Base-by-base conservation (phyloP, 2,797 vertebrate genomes). In the Simalia tracyae region DNA sequence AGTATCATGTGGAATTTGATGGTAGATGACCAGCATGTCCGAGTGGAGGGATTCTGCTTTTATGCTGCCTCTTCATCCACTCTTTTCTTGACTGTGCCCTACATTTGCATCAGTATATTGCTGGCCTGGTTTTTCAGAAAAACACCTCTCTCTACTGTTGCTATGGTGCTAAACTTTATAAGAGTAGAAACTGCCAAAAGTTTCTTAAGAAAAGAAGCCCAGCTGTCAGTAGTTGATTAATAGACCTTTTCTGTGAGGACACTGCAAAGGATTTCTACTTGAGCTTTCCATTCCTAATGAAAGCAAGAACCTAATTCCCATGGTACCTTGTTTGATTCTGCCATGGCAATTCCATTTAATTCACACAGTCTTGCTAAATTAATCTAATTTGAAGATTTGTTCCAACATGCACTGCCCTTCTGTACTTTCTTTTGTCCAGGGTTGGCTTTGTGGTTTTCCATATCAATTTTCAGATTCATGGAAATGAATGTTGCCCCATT, bases 331-430 rank as follows among this genome's bases (percentile, higher is more conserved):
- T 90, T 84, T 88, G 72, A 92, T 72, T 92, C 3, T 36, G 86
- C 86, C 88, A 2, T 64, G 88, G 91, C 90, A 31, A 17, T 14
- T 31, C 88, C 31, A 84, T 84, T 92, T 92, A 87, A 87, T 92
- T 90, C 89, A 92, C 57, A 4, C 46, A 87, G 92, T 89, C 54
- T 91, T 84, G 81, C 86, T 88, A 94, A 93, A 92, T 46, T 57
- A 56, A 90, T 8, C 59, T 68, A 93, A 93, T 0, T 89, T 0
- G 84, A 86, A 57, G 54, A 60, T 87, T 92, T 89, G 31, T 28
- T 95, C 92, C 66, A 89, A 94, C 56, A 91, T n/a, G 60, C 15
- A 2, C 15, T 89, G 86, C 84, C 89, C 1, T 93, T 17, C 85
- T 28, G 3, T 92, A 46, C 31, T 76, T 91, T 81, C 36, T 36